A percentile compares a stretch with the other conserved stretches of the same genome.
Evolutionary conservation across 2,888 invertebrate genomes (phyloP).

Genomic region (Iselma pallidipennis): DNA sequence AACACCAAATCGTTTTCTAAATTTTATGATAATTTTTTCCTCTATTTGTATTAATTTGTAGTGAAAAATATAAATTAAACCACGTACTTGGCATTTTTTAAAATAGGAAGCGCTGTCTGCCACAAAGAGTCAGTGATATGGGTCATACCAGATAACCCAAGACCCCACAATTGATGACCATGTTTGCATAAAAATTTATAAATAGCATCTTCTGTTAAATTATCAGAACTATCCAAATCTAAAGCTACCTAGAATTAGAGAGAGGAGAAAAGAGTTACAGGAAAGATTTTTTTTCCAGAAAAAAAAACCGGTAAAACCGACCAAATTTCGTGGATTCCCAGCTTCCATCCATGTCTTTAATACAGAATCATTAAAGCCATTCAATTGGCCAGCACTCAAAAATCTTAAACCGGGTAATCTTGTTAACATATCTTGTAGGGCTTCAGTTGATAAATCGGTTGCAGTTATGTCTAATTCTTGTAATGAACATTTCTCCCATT

Average conservation of each 20-base stretch:
- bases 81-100: conserved; percentile 87
- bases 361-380: conserved; percentile 96
- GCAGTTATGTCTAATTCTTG: conserved; percentile 97
- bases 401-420: conserved; percentile 85
- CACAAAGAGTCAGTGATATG: conserved; percentile 98
- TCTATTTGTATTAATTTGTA: neutral
- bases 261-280: no score
- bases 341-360: conserved; percentile 89
- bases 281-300: no score
- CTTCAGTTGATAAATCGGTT: conserved; percentile 93
- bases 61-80: conserved; percentile 2
- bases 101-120: conserved; percentile 90
- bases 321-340: conserved; percentile 69
- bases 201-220: conserved; percentile 89
- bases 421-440: conserved; percentile 88
- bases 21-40: neutral
- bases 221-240: conserved; percentile 95
- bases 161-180: conserved; percentile 86
- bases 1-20: neutral
- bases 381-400: conserved; percentile 94
- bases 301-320: no score
- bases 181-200: conserved; percentile 89
- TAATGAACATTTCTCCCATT: conserved; percentile 92
- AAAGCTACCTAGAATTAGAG: conserved; percentile 67
- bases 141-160: conserved; percentile 92